phyloP scores from a whole-genome alignment of 2,888 invertebrate species.

The Anodontia alba region DNA sequence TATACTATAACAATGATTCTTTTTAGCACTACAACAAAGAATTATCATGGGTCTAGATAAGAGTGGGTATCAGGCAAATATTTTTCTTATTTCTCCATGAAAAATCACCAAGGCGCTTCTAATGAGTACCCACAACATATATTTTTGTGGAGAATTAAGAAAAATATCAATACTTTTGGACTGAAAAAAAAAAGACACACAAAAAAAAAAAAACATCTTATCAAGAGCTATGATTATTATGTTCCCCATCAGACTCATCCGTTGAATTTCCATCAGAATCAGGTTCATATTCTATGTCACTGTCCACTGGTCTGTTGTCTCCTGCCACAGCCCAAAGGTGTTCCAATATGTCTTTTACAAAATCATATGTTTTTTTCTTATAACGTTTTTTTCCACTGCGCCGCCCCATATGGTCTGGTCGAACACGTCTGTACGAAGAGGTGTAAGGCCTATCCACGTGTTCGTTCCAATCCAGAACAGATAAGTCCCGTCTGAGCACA shows the following conservation, averaged over 20 bases:
- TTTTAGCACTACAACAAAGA: too few species aligned
- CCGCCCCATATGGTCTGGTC: neutral
- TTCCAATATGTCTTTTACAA: constrained; percentile 21
- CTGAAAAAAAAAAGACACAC: too few species aligned
- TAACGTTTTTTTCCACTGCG: neutral
- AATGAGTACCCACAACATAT: too few species aligned
- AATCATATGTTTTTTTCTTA: constrained; percentile 29
- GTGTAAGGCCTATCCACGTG: constrained; percentile 29
- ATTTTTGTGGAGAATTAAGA: too few species aligned
- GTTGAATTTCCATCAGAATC: constrained; percentile 1
- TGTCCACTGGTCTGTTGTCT: neutral
- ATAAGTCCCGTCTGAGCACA: neutral
- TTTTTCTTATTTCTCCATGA: too few species aligned
- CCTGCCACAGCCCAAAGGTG: neutral
- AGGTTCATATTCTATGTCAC: neutral
- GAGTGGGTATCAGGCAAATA: too few species aligned
- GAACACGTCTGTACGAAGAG: neutral
- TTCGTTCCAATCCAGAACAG: constrained; percentile 32
- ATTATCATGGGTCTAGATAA: too few species aligned
- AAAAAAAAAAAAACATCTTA: too few species aligned
- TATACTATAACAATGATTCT: too few species aligned
- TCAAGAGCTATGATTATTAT: neutral
- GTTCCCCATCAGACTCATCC: neutral
- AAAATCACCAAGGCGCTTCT: too few species aligned
- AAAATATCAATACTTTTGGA: too few species aligned